Conservation (phyloP, 2,888 invertebrate genomes). For the Platynereis dumerilii region DNA sequence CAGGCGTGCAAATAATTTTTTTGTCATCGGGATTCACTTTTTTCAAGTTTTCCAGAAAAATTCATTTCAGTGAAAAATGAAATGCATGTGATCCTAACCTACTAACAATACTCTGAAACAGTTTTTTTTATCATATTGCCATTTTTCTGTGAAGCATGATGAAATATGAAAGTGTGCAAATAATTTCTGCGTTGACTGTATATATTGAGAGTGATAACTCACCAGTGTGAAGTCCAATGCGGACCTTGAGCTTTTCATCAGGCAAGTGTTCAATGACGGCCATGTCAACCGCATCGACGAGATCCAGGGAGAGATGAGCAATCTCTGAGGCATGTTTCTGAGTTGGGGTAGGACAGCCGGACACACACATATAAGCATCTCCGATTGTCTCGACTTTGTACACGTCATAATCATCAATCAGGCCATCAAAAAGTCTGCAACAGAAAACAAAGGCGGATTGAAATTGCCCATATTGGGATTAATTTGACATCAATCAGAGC, state of each 20-base stretch:
- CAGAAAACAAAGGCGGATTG: no score
- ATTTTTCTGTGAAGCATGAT: no score
- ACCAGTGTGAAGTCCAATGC: conserved; percentile 25
- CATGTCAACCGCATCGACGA: conserved; percentile 7
- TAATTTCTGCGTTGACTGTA: no score
- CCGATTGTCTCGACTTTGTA: conserved; percentile 24
- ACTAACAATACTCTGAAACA: no score
- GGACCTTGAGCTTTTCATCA: background rate
- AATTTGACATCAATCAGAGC: background rate
- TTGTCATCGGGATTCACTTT: no score
- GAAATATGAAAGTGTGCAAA: background rate
- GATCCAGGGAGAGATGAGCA: conserved; percentile 14
- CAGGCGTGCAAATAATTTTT: no score
- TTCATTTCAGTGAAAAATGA: no score
- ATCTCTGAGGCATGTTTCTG: conserved; percentile 21
- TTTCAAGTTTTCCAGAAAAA: no score
- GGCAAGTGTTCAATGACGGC: conserved; percentile 15
- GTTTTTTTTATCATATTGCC: no score
- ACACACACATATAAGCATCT: conserved; percentile 27
- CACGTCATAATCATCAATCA: conserved; percentile 20
- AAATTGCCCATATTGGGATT: no score
- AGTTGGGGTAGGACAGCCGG: conserved; percentile 13
- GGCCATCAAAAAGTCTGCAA: conserved; percentile 14
- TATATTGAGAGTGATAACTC: background rate
- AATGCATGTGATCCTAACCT: no score